Percentiles rank a stretch among this genome's conserved stretches.
Conservation (phyloP, 2,888 invertebrate species). For the Pseudococcus jackbeardsleyi region DNA sequence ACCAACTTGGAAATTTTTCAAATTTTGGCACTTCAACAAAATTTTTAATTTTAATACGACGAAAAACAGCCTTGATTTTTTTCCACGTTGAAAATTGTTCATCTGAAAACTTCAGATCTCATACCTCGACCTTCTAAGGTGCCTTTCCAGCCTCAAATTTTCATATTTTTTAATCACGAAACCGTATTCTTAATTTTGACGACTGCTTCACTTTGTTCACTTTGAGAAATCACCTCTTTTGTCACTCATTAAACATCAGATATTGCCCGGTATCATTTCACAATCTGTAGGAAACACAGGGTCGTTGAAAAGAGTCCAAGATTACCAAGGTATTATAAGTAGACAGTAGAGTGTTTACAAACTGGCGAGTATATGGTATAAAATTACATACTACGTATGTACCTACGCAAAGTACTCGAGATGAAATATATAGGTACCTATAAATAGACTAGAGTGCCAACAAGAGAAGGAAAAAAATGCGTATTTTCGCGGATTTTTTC, state of each 20-base stretch:
- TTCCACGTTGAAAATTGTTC: no score
- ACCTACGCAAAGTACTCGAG: slow-evolving; percentile 20
- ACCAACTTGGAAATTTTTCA: no score
- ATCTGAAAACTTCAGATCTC: no score
- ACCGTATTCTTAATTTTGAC: no score
- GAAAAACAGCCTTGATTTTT: no score
- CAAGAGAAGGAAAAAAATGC: background rate
- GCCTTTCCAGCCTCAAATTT: no score
- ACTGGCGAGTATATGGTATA: background rate
- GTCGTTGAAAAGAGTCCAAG: background rate
- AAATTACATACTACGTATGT: slow-evolving; percentile 17
- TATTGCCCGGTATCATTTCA: background rate
- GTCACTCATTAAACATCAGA: background rate
- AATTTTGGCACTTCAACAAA: no score
- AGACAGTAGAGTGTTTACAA: background rate
- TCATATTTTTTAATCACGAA: no score
- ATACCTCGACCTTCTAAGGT: no score
- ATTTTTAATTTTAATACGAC: no score
- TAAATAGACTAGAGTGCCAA: background rate
- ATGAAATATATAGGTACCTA: background rate
- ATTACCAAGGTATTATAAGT: background rate
- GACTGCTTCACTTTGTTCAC: no score
- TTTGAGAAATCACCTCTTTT: background rate
- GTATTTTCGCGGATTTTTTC: slow-evolving; percentile 3
- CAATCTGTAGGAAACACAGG: background rate